These are phyloP conservation scores for Venustaconcha ellipsiformis DNA, from an alignment of 1,140 invertebrate species.

Conservation along the genomic window DNA sequence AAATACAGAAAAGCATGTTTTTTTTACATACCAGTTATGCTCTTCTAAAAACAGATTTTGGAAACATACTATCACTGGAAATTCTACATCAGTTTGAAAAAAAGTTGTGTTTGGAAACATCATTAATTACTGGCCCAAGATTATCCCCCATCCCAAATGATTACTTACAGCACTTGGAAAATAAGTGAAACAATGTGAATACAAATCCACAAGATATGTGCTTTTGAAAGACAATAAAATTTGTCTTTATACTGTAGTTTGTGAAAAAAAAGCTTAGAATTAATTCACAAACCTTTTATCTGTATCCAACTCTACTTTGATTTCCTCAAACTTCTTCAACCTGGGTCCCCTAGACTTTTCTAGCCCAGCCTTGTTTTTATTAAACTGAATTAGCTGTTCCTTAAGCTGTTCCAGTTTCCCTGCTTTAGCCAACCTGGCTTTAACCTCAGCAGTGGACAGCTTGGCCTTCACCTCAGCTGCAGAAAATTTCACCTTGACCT, in stretches of 20 bases:
- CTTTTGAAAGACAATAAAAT: neutral
- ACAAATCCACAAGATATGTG: neutral
- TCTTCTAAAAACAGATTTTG: neutral
- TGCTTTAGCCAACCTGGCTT: slow-evolving; percentile 53
- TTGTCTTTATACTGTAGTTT: neutral
- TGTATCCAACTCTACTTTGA: slow-evolving; percentile 31
- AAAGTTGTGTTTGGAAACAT: too few relatives aligned
- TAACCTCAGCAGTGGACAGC: slow-evolving; percentile 34
- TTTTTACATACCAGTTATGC: neutral
- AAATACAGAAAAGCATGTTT: slow-evolving; percentile 1
- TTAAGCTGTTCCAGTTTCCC: slow-evolving; percentile 57
- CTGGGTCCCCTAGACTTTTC: slow-evolving; percentile 32
- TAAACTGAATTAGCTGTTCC: slow-evolving; percentile 50
- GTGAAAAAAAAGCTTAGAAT: neutral
- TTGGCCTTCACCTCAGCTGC: slow-evolving; percentile 44
- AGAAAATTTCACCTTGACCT: slow-evolving; percentile 10
- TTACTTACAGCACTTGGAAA: neutral
- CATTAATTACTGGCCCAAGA: neutral
- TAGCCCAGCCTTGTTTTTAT: slow-evolving; percentile 35
- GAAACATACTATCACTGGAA: neutral
- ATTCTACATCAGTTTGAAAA: neutral
- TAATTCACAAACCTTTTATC: neutral
- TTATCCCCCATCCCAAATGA: neutral
- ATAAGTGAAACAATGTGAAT: neutral
- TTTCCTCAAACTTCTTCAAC: slow-evolving; percentile 38